Conservation (phyloP, 1,140 invertebrate species). For the Cydia amplana region DNA sequence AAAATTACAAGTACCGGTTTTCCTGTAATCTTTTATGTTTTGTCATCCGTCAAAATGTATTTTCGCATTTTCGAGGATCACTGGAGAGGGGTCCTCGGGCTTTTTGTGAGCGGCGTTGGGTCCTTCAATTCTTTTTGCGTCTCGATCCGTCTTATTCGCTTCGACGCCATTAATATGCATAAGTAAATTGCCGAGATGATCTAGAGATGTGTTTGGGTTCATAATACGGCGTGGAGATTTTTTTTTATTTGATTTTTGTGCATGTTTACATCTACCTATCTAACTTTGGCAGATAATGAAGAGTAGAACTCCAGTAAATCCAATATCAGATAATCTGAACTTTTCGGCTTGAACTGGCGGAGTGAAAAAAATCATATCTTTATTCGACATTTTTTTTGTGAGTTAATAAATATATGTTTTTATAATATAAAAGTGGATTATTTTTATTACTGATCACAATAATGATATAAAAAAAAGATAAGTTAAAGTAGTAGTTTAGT, state of each 20-base stretch:
- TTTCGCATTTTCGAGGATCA: conserved; percentile 62
- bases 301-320: too few relatives aligned
- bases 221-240: conserved; percentile 33
- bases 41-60: conserved; percentile 73
- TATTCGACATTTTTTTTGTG: too few relatives aligned
- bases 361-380: too few relatives aligned
- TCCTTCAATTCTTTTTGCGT: conserved; percentile 43
- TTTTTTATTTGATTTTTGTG: not conserved
- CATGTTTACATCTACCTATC: not conserved
- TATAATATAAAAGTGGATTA: too few relatives aligned
- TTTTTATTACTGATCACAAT: too few relatives aligned
- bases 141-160: conserved; percentile 46
- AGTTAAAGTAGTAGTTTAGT: too few relatives aligned
- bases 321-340: too few relatives aligned
- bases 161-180: conserved; percentile 71
- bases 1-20: conserved; percentile 52
- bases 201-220: conserved; percentile 37
- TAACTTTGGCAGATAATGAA: not conserved
- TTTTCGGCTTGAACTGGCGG: too few relatives aligned
- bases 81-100: conserved; percentile 48
- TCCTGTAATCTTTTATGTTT: conserved; percentile 57
- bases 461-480: too few relatives aligned
- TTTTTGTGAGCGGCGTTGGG: conserved; percentile 61
- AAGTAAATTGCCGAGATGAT: conserved; percentile 71
- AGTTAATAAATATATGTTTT: too few relatives aligned